Evolutionary conservation across 2,113 vertebrate genomes (phyloP), one percentile per base, ranked within the genome.

Genomic region (Corythornis madagascariensis): DNA sequence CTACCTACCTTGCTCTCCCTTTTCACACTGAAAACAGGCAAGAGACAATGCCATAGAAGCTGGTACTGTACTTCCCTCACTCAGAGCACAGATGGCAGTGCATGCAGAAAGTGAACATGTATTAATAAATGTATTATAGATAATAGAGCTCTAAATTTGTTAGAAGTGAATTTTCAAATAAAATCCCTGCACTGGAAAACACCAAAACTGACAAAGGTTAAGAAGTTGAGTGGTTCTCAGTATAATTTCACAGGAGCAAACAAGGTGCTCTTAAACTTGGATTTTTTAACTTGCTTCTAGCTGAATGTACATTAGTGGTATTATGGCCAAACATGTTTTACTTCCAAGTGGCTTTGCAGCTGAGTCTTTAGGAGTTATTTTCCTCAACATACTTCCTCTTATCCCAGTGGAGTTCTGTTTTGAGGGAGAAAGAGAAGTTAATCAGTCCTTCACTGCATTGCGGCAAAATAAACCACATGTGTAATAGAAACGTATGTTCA

Each of bases 311-410:
- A 31, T 24, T 20, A 59, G 13, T 11, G 15, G 17, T 29, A 4
- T 12, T 45, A 48, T 47, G 12, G 14, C 18, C 28, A 86, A 75
- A 52, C 0, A 2, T 1, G 0, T 9, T 38, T 45, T 66, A 43
- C 47, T 64, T 24, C 61, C 3, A 56, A 38, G 8, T 3, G 6
- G 7, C 56, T 59, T 28, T 31, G 6, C 29, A 81, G 17, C 14
- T 14, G 6, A 28, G 6, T 16, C 47, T 40, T 40, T 38, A 21
- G 3, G 22, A 75, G 6, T 18, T 60, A 3, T 20, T 82, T 56
- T 50, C 59, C 5, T 10, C 31, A 45, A 31, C 1, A 0, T 21
- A 24, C 9, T 83, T 45, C 10, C 18, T 75, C 50, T 16, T 4
- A 25, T 19, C 9, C 14, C 56, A 60, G 21, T 2, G 6, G 19